Conservation (phyloP, 2,113 vertebrate species). For the Petroica traversi region DNA sequence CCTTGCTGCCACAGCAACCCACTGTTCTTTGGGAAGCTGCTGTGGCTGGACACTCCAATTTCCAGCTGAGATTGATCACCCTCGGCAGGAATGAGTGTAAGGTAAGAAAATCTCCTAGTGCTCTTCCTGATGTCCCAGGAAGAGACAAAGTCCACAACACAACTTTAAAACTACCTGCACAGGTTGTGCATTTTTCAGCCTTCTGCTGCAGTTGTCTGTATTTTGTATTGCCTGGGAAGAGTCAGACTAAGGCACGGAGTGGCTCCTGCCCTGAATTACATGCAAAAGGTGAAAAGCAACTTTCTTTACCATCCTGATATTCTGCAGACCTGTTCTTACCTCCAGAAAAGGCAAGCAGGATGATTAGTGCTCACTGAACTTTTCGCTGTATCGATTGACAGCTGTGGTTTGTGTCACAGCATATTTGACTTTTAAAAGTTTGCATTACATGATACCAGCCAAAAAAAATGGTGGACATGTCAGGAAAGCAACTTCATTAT, state of each 20-base stretch:
- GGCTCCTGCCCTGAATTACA: neutral
- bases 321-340: neutral
- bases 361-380: neutral
- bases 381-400: neutral
- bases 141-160: neutral
- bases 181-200: neutral
- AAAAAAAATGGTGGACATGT: neutral
- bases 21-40: neutral
- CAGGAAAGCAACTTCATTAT: neutral
- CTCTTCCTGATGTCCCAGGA: neutral
- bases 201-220: neutral
- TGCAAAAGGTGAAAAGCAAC: neutral
- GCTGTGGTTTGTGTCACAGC: neutral
- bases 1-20: neutral
- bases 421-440: neutral
- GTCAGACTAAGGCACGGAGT: neutral
- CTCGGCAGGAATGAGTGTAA: neutral
- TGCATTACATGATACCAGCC: neutral
- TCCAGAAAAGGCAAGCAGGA: neutral
- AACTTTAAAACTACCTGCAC: neutral
- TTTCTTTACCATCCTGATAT: neutral
- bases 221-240: neutral
- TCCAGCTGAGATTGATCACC: neutral
- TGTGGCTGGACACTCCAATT: neutral
- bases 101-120: neutral